Base-by-base conservation (phyloP, 2,888 invertebrate species). In the Rosalia funebris region DNA sequence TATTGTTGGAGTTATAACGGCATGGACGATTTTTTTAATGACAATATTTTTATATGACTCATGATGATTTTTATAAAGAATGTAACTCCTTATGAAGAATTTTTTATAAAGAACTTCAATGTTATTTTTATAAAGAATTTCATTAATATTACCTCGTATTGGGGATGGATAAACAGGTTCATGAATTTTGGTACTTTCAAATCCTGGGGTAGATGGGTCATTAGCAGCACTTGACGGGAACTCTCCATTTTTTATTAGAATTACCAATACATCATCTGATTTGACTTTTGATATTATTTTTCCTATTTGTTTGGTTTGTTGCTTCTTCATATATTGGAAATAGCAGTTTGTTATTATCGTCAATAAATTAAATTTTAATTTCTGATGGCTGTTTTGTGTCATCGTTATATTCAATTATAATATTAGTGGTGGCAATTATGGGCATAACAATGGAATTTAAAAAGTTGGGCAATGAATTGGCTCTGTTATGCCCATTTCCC, bases 221-320 rank as follows among this genome's bases (percentile, higher is more conserved):
- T 90, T 88, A 0, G 93, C 95, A 0, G 94, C 94, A 71, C 94
- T 94, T 5, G 95, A 90, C 0, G 96, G 94, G 57, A 96, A 81
- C 77, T 96, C 96, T 9, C 96, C 96, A 78, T 94, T 95, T 76
- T 95, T 92, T 41, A 96, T 95, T 10, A 97, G 86, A 69, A 97
- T 95, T 78, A 97, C 96, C 54, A 97, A 83, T 0, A 97, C 95
- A 80, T 97, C 96, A 76, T 95, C 94, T 75, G 54, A 91, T 91
- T 78, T 93, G 91, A 74, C 92, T 92, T 77, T 90, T 89, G 19
- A 86, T 77, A 76, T 74, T 77, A 57, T 71, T 80, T 64, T 81
- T 81, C 57, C 79, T 79, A 36, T 76, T 78, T 47, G 75, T 75
- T 46, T 60, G 89, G 87, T 80, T 91, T 86, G 76, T 90, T 85